Base-by-base conservation (phyloP, 2,888 invertebrate genomes). In the Epirrhoe tristata region DNA sequence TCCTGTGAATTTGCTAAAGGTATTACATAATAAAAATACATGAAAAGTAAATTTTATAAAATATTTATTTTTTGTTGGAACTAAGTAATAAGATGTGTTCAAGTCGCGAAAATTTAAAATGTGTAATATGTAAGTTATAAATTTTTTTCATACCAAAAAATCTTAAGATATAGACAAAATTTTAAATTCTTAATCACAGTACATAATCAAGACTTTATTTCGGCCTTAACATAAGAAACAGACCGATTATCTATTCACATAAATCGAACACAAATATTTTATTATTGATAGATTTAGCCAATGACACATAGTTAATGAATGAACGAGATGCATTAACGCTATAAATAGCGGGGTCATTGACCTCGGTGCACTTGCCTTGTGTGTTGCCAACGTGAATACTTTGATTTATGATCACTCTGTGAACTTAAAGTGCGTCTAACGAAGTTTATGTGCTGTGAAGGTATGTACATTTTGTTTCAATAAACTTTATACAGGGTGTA, bases 301-400 rank as follows among this genome's bases (percentile, higher is more conserved):
- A 43, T 43, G 12, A 51, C 16, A 8, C 12, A 6, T 8, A n/a
- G 52, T 31, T 46, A 66, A 61, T 60, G 52, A 57, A 62, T 63
- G 50, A 52, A 58, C 56, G 51, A 34, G 55, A 32, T 53, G 24
- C 54, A 52, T 63, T 56, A 52, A 14, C 5, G n/a, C n/a, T 53
- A 54, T 54, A 59, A 59, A 59, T 55, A 64, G 39, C 53, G 32
- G 60, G 63, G 60, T 64, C 63, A 57, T 7, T 54, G 57, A 46
- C 63, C 63, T 10, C 58, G 56, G 58, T 51, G 62, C 67, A 61
- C 61, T 36, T 50, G 32, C 14, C 31, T 62, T 31, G 32, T 34
- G 43, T 46, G 48, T 48, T 36, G n/a, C 17, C 48, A 31, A 17
- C 54, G 32, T 52, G 34, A 58, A 50, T 56, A n/a, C 6, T 39